phyloP scores from a whole-genome alignment of 2,797 vertebrate species.

The Gymnodraco acuticeps region DNA sequence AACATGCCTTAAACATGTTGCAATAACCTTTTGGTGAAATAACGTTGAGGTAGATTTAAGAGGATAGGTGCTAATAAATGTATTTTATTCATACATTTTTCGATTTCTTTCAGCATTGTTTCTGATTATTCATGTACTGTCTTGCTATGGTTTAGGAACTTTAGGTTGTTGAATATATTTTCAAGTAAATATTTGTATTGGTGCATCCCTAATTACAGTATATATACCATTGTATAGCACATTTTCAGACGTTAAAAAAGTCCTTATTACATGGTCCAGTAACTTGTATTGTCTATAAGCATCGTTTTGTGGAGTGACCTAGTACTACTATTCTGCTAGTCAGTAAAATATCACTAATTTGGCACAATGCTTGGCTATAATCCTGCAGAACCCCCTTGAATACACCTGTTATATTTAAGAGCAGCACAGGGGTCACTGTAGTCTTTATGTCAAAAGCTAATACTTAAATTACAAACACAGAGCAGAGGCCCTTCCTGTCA shows the following conservation, averaged over 20 bases:
- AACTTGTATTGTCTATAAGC: neutral
- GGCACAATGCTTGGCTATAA: neutral
- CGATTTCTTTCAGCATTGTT: too few species aligned
- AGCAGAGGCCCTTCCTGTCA: conserved; percentile 28
- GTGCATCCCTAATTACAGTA: neutral
- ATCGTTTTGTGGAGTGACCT: neutral
- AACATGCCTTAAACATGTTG: too few species aligned
- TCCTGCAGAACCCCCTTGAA: neutral
- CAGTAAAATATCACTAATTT: neutral
- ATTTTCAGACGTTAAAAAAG: neutral
- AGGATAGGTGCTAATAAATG: too few species aligned
- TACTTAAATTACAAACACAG: conserved; percentile 26
- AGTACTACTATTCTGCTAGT: neutral
- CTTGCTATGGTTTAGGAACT: too few species aligned
- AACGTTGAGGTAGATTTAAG: too few species aligned
- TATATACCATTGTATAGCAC: neutral
- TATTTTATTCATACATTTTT: too few species aligned
- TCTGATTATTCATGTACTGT: too few species aligned
- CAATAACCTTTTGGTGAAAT: too few species aligned
- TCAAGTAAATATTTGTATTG: too few species aligned
- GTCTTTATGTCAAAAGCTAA: conserved; percentile 13
- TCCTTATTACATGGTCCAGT: neutral
- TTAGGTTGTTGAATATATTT: too few species aligned
- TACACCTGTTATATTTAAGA: conserved; percentile 22
- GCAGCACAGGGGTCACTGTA: neutral